A percentile compares a stretch with the other conserved stretches of the same genome.
Conservation (phyloP, 1,140 invertebrate genomes). For the Oppia nitens region DNA sequence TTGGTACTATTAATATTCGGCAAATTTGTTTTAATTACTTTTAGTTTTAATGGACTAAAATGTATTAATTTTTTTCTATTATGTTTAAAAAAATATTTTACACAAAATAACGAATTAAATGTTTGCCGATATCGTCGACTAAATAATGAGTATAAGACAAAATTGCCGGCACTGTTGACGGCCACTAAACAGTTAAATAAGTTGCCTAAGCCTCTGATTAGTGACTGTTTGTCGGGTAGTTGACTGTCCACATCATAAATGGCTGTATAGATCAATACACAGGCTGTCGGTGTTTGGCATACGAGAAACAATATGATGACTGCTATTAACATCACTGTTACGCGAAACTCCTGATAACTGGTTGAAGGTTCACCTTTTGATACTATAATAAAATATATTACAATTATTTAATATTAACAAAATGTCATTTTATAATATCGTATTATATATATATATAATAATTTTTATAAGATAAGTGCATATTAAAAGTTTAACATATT, state of each 20-base stretch:
- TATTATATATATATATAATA: too few species aligned
- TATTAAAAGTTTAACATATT: too few species aligned
- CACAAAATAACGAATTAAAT: constrained; percentile 44
- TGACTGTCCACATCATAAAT: constrained; percentile 29
- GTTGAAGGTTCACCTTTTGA: constrained; percentile 23
- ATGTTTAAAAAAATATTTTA: neutral
- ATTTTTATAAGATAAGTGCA: too few species aligned
- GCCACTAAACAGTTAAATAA: constrained; percentile 51
- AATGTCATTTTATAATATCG: too few species aligned
- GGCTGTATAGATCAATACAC: constrained; percentile 34
- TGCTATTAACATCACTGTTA: constrained; percentile 53
- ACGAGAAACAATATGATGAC: constrained; percentile 54
- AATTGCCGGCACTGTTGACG: constrained; percentile 51
- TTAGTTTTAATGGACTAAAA: neutral
- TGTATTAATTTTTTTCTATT: neutral
- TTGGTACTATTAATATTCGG: neutral
- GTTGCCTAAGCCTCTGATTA: constrained; percentile 42
- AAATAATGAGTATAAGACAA: constrained; percentile 56
- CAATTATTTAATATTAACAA: too few species aligned
- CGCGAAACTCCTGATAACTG: constrained; percentile 44
- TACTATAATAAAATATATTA: neutral
- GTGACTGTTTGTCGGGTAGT: constrained; percentile 26
- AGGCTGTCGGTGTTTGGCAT: constrained; percentile 49
- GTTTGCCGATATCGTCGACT: constrained; percentile 56
- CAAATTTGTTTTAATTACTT: neutral